Conservation (phyloP, 2,888 invertebrate species). For the Hetaerina titia region DNA sequence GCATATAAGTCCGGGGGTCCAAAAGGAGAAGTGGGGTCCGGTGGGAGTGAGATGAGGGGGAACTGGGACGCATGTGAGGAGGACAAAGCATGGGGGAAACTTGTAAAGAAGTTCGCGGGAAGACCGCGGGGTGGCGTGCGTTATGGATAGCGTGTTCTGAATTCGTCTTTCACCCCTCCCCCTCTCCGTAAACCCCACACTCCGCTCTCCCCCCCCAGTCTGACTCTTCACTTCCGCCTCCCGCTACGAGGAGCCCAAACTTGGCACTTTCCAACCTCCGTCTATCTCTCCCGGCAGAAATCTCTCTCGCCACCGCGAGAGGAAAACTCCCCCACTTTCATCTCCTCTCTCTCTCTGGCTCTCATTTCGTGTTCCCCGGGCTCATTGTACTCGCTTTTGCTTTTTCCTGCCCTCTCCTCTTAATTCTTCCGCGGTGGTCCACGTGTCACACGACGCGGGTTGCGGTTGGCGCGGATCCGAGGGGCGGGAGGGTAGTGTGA, state of each 20-base stretch:
- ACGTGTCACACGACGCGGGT: too few species aligned
- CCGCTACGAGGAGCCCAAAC: neutral
- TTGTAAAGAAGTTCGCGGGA: conserved; percentile 15
- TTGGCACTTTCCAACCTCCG: neutral
- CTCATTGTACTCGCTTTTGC: neutral
- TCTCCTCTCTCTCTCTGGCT: conserved; percentile 11
- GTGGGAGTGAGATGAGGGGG: neutral
- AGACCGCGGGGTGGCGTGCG: conserved; percentile 23
- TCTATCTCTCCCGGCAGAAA: neutral
- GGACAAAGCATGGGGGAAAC: conserved; percentile 26
- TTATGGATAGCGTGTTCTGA: neutral
- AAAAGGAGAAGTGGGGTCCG: neutral
- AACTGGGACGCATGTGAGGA: neutral
- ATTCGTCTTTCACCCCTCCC: neutral
- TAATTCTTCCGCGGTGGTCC: too few species aligned
- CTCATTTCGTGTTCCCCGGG: neutral
- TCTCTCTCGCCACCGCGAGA: neutral
- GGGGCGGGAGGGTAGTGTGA: too few species aligned
- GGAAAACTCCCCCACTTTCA: neutral
- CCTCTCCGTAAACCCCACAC: neutral
- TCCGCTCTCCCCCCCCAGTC: neutral
- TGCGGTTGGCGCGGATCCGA: too few species aligned
- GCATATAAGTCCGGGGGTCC: neutral
- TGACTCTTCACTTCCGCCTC: neutral
- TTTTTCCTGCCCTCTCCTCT: neutral